Conservation (phyloP, 2,113 vertebrate species). For the Scomber scombrus region DNA sequence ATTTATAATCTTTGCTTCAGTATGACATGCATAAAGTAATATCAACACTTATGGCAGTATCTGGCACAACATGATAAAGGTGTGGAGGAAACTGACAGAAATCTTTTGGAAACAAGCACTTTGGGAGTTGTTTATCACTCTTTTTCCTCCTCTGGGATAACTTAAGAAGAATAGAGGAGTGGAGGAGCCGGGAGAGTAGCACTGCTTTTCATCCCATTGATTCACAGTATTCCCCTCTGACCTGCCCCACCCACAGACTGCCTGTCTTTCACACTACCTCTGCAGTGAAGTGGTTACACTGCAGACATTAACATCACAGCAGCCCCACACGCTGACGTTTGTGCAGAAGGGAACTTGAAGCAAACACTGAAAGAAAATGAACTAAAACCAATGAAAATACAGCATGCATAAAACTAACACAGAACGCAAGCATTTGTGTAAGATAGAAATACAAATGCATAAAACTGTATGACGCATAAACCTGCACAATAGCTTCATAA, state of each 20-base stretch:
- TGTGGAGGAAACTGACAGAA: conserved; percentile 26
- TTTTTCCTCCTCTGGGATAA: conserved; percentile 37
- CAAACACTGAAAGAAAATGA: not conserved
- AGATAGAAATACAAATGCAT: not conserved
- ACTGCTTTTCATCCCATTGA: conserved; percentile 26
- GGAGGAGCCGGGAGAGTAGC: conserved; percentile 19
- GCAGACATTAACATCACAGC: conserved; percentile 23
- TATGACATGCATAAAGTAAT: not conserved
- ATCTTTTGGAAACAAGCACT: conserved; percentile 34
- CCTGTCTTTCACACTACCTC: conserved; percentile 29
- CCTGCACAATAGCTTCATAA: not conserved
- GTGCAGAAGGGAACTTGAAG: not conserved
- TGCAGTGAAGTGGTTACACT: conserved; percentile 45
- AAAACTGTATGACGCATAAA: not conserved
- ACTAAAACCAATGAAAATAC: not conserved
- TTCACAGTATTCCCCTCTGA: conserved; percentile 36
- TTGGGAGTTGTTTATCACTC: conserved; percentile 38
- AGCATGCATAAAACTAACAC: not conserved
- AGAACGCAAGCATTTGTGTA: not conserved
- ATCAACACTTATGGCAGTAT: conserved; percentile 12
- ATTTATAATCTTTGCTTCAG: not conserved
- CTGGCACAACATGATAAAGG: conserved; percentile 1
- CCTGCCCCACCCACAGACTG: conserved; percentile 43
- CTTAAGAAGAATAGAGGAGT: conserved; percentile 34
- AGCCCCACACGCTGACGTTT: not conserved